These are phyloP conservation scores for Chlorops oryzae DNA, from an alignment of 1,140 invertebrate species.

Conservation along the genomic window DNA sequence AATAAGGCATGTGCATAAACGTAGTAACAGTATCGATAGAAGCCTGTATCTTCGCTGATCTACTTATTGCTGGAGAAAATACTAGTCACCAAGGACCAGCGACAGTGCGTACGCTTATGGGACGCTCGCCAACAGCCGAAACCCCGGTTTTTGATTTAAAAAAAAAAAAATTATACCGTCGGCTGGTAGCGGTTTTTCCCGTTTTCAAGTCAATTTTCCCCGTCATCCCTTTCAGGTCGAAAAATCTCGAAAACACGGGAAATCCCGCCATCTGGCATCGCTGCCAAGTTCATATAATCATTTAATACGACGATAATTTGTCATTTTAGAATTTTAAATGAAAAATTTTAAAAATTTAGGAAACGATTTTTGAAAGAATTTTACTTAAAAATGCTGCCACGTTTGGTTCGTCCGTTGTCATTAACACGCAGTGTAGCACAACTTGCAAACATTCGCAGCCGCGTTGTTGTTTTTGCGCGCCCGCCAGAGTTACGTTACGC, in stretches of 20 bases:
- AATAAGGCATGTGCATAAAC: too few relatives aligned
- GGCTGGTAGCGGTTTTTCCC: too few relatives aligned
- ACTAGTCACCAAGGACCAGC: too few relatives aligned
- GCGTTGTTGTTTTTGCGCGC: not conserved
- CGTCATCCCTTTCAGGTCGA: not conserved
- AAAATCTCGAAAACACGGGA: not conserved
- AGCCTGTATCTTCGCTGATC: too few relatives aligned
- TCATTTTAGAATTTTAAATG: not conserved
- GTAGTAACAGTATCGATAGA: too few relatives aligned
- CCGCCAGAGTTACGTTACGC: not conserved
- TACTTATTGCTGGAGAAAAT: too few relatives aligned
- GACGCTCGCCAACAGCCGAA: too few relatives aligned
- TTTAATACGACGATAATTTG: not conserved
- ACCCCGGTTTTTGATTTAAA: too few relatives aligned
- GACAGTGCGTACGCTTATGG: too few relatives aligned
- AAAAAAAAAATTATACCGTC: too few relatives aligned
- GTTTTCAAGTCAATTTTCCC: not conserved
- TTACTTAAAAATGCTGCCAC: conserved; percentile 10
- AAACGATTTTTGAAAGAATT: too few relatives aligned
- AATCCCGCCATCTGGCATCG: not conserved
- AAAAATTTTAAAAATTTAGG: not conserved
- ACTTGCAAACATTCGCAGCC: not conserved
- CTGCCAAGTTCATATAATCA: not conserved
- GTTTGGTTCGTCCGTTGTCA: not conserved
- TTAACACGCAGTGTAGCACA: not conserved